Evolutionary conservation across 2,888 invertebrate species (phyloP).

Genomic region (Magallana nippona): DNA sequence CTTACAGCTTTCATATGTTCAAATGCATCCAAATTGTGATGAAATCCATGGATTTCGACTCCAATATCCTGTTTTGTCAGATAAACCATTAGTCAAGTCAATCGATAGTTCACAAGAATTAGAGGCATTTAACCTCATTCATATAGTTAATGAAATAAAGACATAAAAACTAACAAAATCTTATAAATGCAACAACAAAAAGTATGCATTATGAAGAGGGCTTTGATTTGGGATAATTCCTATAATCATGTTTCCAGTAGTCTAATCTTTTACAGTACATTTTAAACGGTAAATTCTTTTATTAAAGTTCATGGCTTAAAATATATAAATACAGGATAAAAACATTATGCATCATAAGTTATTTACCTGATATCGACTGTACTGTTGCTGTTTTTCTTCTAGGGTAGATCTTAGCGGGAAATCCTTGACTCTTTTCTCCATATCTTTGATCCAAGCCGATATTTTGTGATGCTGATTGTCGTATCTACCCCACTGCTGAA

Average conservation of each 20-base stretch:
- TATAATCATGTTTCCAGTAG: too few relatives aligned
- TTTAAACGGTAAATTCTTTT: too few relatives aligned
- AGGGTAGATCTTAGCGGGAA: conserved; percentile 90
- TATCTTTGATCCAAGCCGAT: conserved; percentile 91
- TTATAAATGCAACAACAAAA: too few relatives aligned
- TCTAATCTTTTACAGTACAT: too few relatives aligned
- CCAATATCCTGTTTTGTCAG: conserved; percentile 39
- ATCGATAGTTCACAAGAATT: background rate
- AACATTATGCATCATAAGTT: too few relatives aligned
- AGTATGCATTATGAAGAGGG: too few relatives aligned
- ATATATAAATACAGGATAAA: too few relatives aligned
- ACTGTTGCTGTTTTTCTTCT: conserved; percentile 89
- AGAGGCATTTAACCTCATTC: too few relatives aligned
- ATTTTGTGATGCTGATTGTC: conserved; percentile 90
- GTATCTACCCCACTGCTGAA: conserved; percentile 92
- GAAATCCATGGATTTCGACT: conserved; percentile 46
- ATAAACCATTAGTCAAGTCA: background rate
- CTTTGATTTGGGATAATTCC: too few relatives aligned
- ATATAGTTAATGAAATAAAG: too few relatives aligned
- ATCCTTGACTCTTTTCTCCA: conserved; percentile 91
- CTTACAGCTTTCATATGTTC: conserved; percentile 47
- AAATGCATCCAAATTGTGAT: conserved; percentile 43
- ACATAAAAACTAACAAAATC: too few relatives aligned
- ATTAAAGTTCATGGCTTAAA: too few relatives aligned
- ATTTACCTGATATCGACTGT: conserved; percentile 87